A percentile compares a stretch with the other conserved stretches of the same genome.
Conservation (phyloP, 30 jellyfish, hydroid and myxozoan species). For the Phacellophora camtschatica region DNA sequence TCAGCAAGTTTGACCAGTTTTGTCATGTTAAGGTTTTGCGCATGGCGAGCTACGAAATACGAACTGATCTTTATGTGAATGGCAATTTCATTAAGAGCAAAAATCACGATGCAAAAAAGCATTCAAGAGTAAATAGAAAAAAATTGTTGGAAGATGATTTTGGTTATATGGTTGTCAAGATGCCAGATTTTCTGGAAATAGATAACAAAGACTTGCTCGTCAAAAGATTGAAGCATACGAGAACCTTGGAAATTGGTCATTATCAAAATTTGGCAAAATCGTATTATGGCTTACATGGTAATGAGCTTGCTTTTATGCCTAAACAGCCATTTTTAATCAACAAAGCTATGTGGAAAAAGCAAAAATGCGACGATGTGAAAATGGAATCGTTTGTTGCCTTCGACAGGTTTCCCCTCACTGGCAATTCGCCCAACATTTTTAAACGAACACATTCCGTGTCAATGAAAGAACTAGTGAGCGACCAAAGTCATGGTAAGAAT, state of each 20-base stretch:
- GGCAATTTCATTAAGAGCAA: background rate
- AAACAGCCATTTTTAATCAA: conserved; percentile 13
- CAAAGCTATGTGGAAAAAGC: conserved; percentile 19
- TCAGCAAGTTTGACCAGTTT: background rate
- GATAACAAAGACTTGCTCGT: conserved; percentile 15
- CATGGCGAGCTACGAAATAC: conserved; percentile 29
- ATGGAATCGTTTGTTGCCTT: background rate
- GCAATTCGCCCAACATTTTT: conserved; percentile 1
- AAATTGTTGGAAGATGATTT: conserved; percentile 1
- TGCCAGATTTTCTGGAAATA: conserved; percentile 27
- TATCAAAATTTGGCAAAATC: background rate
- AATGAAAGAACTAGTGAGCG: background rate
- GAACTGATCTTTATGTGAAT: conserved; percentile 11
- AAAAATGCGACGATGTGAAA: conserved; percentile 18
- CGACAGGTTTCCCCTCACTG: conserved; percentile 3
- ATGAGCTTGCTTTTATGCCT: conserved; percentile 27
- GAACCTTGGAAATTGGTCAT: conserved; percentile 16
- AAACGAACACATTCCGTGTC: background rate
- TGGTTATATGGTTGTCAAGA: conserved; percentile 37
- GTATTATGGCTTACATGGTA: background rate
- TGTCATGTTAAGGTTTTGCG: conserved; percentile 40
- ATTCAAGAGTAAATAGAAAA: background rate
- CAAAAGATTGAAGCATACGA: background rate
- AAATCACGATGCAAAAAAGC: background rate
- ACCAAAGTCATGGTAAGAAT: background rate